Evolutionary conservation across 2,113 vertebrate genomes (phyloP), one percentile per base, ranked within the genome.

Genomic region (Seriola dumerili): DNA sequence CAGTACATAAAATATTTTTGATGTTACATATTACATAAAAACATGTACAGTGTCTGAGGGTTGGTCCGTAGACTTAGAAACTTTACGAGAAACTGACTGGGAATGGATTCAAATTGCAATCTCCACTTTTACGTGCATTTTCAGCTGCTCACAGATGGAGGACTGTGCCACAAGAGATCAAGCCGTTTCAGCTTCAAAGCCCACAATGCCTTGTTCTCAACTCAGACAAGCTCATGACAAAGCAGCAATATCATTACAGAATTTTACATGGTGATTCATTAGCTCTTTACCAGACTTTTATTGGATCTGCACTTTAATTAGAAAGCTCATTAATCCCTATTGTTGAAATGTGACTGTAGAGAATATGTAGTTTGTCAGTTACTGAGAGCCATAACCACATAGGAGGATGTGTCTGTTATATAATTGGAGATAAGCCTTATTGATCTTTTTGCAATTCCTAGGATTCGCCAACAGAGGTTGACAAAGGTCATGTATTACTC

Each of bases 281-380:
- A 65, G 63, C 68, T 78, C 72, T 66, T 64, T 58, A 62, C 25
- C 57, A 64, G 68, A 50, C 61, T 25, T 54, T 23, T 64, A 11
- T 71, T 80, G 66, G 59, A 52, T 72, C 12, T 54, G 34, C 52
- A 63, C 21, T 68, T 82, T 65, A 83, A 85, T 85, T 72, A 89
- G 36, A 21, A 40, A 34, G 58, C 44, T 58, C 55, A 62, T 75
- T 76, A 57, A 81, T 78, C 32, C 19, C 62, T 38, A 5, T 55
- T 81, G 50, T 72, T 76, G 16, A 63, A 70, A 81, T 76, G 57
- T 42, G 67, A 71, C 59, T 79, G 67, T 23, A 36, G 17, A 40
- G 4, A 23, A 19, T 4, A 46, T 4, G 8, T 21, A 77, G 52
- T 77, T 78, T 80, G 36, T 54, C 58, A 70, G 1, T 52, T 25